A percentile compares a stretch with the other conserved stretches of the same genome.
These are phyloP conservation scores for Bursaphelenchus mucronatus DNA, from an alignment of 1,140 invertebrate species.

Conservation along the genomic window DNA sequence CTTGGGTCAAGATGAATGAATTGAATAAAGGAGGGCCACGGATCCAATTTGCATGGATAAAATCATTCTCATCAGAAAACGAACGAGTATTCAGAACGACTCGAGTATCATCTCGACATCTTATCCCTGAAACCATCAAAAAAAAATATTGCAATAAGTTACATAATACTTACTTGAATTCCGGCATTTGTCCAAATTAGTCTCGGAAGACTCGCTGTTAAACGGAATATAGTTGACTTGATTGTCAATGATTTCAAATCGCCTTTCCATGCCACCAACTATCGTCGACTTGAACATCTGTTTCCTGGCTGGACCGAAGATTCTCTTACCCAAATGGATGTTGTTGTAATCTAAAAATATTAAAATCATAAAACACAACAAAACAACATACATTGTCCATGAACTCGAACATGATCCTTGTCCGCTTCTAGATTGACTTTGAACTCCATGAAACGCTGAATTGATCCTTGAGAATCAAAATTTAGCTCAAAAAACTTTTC, in stretches of 20 bases:
- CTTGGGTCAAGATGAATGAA: slow-evolving; percentile 63
- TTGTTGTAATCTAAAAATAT: slow-evolving; percentile 54
- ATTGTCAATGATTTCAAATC: slow-evolving; percentile 58
- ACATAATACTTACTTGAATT: slow-evolving; percentile 36
- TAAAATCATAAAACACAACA: slow-evolving; percentile 12
- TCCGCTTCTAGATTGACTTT: slow-evolving; percentile 42
- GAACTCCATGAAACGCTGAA: slow-evolving; percentile 35
- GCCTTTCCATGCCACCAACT: slow-evolving; percentile 54
- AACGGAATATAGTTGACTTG: slow-evolving; percentile 59
- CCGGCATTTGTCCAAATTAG: slow-evolving; percentile 48
- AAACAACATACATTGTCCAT: slow-evolving; percentile 47
- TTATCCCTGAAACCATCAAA: slow-evolving; percentile 40
- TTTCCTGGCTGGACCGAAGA: slow-evolving; percentile 54
- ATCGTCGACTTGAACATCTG: slow-evolving; percentile 50
- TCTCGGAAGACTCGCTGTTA: slow-evolving; percentile 48
- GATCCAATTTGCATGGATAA: slow-evolving; percentile 55
- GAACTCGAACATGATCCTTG: slow-evolving; percentile 48
- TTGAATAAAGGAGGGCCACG: slow-evolving; percentile 48
- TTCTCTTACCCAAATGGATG: slow-evolving; percentile 55
- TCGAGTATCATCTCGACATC: slow-evolving; percentile 52
- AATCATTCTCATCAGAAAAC: slow-evolving; percentile 19
- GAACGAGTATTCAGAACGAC: slow-evolving; percentile 26
- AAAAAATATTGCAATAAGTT: neutral
- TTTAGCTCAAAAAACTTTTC: slow-evolving; percentile 34
- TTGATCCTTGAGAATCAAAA: slow-evolving; percentile 40